Conservation (phyloP, 2,797 vertebrate genomes). For the Eulemur mongoz region DNA sequence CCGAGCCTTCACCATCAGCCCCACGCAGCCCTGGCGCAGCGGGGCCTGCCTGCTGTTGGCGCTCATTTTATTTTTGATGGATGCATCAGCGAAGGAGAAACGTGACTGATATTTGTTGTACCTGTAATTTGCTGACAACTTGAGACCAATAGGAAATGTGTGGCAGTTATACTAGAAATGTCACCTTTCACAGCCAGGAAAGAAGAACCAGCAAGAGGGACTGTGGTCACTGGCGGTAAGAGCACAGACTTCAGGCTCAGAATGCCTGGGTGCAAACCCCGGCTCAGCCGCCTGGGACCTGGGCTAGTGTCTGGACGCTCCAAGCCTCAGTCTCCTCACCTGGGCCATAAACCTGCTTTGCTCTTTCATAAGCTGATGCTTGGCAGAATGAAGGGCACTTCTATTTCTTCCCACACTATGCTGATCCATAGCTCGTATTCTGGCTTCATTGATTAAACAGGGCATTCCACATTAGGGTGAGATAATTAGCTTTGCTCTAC, state of each 20-base stretch:
- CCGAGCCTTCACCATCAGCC: fast-evolving
- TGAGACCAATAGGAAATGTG: neutral
- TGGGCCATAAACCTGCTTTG: neutral
- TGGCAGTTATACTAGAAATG: neutral
- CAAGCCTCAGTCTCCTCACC: neutral
- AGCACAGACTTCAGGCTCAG: neutral
- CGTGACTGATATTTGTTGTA: neutral
- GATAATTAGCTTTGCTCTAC: no score
- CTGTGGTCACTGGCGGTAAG: no score
- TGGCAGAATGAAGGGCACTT: neutral
- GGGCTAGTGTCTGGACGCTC: no score
- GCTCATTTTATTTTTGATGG: neutral
- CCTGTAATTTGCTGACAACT: neutral
- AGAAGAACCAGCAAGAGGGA: neutral
- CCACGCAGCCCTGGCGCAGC: fast-evolving
- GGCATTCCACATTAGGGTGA: neutral
- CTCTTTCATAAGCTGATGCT: fast-evolving
- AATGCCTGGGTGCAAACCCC: neutral
- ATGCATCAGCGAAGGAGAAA: neutral
- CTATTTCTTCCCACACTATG: neutral
- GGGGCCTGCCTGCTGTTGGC: fast-evolving
- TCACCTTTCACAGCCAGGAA: neutral
- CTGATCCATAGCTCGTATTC: neutral
- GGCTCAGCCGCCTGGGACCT: neutral
- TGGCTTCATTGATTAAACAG: neutral